Base-by-base conservation (phyloP, 2,888 invertebrate genomes). In the Cephus pygmeus region DNA sequence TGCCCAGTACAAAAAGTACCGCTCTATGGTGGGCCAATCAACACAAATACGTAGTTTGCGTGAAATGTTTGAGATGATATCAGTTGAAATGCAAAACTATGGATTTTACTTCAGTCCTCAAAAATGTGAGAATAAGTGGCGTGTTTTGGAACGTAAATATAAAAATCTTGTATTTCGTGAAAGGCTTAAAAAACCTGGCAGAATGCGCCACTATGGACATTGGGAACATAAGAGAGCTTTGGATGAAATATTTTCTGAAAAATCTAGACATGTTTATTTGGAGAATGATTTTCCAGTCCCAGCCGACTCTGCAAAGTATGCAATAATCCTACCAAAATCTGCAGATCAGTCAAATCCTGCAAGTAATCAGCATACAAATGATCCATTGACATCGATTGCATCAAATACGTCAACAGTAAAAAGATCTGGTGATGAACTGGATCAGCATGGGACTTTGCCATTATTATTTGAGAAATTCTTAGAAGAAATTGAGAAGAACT, bases 61-160 rank as follows among this genome's bases (percentile, higher is more conserved):
- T 4, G 90, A 89, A 69, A 90, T 90, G 90, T 90, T 90, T 73
- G 90, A 90, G 75, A 88, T 86, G 77, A 89, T 90, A 71, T 89
- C 90, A 0, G n/a, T 84, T 3, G 89, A 90, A 75, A 89, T 90
- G 90, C 85, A 86, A 56, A 71, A 71, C 15, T 82, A 84, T 30
- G 88, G 88, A 1, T 90, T 86, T 75, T 85, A 81, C 79, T 90
- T 90, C 75, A 90, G 87, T 74, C 84, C 90, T 0, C 90, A 90
- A 76, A 90, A 90, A 71, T 90, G 90, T 77, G 90, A 90, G 76
- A 90, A 90, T 80, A 90, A 90, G 76, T 90, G 90, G 90, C 85
- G 90, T 12, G 90, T 90, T 0, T 79, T 90, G 1, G 90, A 90
- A 71, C 86, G 90, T 12, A 90, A 90, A 69, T 90, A 90, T 79